These are phyloP conservation scores for Euspilapteryx auroguttella DNA, from an alignment of 2,888 invertebrate genomes.

Conservation along the genomic window DNA sequence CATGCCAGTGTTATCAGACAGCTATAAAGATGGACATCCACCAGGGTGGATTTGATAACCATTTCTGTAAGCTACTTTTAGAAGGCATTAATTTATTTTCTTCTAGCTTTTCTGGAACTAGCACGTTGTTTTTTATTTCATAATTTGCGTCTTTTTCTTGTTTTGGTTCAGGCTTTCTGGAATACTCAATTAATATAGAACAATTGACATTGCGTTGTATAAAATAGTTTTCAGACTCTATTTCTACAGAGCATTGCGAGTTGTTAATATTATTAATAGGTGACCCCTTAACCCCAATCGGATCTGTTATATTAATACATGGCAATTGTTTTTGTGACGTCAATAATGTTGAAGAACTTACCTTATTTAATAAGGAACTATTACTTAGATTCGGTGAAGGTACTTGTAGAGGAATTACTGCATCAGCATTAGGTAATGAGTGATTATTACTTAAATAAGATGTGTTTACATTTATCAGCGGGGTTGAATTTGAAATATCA, in stretches of 20 bases:
- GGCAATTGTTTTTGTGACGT: background rate
- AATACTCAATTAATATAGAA: conserved; percentile 22
- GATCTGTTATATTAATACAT: conserved; percentile 20
- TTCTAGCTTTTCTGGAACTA: conserved; percentile 26
- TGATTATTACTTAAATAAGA: too few species aligned
- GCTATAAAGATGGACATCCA: conserved; percentile 43
- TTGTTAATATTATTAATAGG: conserved; percentile 17
- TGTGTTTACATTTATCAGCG: too few species aligned
- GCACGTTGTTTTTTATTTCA: too few species aligned
- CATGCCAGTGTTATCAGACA: too few species aligned
- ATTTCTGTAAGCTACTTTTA: conserved; percentile 25
- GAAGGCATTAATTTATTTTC: conserved; percentile 20
- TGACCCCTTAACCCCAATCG: conserved; percentile 25
- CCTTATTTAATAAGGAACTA: too few species aligned
- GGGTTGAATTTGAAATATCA: too few species aligned
- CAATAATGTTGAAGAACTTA: background rate
- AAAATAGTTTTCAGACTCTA: conserved; percentile 20
- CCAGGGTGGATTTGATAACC: conserved; percentile 42
- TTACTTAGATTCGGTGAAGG: too few species aligned
- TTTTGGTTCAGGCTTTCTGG: conserved; percentile 31
- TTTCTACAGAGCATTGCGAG: conserved; percentile 35
- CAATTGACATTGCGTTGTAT: conserved; percentile 29
- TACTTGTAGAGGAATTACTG: too few species aligned
- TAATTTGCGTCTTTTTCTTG: too few species aligned
- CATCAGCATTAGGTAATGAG: too few species aligned